A percentile compares a stretch with the other conserved stretches of the same genome.
Evolutionary conservation across 2,113 vertebrate genomes (phyloP).

Genomic region (Oncorhynchus tshawytscha): DNA sequence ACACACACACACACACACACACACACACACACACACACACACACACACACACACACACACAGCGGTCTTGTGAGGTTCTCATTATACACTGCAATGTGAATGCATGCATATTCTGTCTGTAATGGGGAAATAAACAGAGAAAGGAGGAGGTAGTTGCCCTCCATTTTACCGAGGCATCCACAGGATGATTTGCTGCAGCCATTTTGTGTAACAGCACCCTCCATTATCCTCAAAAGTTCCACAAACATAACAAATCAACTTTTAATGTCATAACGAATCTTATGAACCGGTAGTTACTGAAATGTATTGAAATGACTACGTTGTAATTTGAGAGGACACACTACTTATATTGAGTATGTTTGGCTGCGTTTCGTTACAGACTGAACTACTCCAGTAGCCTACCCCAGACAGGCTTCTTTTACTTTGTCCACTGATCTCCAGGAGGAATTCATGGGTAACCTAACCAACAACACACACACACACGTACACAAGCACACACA

Average conservation of each 20-base stretch:
- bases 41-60: not conserved
- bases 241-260: not conserved
- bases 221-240: not conserved
- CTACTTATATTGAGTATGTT: not conserved
- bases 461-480: conserved; percentile 3
- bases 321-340: not conserved
- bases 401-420: not conserved
- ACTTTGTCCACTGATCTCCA: not conserved
- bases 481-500: not conserved
- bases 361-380: conserved; percentile 1
- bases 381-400: not conserved
- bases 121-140: not conserved
- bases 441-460: not conserved
- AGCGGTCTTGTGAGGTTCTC: not conserved
- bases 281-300: not conserved
- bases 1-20: not conserved
- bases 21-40: not conserved
- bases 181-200: not conserved
- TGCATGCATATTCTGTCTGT: not conserved
- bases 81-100: not conserved
- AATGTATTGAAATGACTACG: not conserved
- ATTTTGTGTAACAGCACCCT: conserved; percentile 1
- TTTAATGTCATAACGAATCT: not conserved
- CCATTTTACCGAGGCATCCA: not conserved
- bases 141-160: not conserved